phyloP scores from a whole-genome alignment of 1,140 invertebrate genomes.

The Drosophila subpulchrella region DNA sequence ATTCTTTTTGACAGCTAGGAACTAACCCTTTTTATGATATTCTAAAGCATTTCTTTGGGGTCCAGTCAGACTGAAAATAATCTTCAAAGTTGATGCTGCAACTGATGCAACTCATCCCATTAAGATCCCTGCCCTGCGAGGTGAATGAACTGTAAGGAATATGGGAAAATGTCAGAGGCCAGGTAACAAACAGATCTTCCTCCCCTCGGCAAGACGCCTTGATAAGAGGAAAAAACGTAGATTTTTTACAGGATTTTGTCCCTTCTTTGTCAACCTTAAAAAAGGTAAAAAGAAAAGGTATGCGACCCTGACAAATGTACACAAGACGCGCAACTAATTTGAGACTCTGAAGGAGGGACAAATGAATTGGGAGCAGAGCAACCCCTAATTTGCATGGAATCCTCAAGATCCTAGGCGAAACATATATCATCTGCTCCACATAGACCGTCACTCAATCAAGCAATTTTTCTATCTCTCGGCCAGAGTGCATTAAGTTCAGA shows the following conservation, averaged over 20 bases:
- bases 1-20: constrained; percentile 15
- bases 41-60: constrained; percentile 3
- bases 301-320: constrained; percentile 16
- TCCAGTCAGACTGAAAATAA: constrained; percentile 22
- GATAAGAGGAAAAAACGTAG: constrained; percentile 28
- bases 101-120: constrained; percentile 27
- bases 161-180: constrained; percentile 42
- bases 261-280: constrained; percentile 53
- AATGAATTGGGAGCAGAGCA: constrained; percentile 44
- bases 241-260: constrained; percentile 43
- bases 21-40: constrained; percentile 13
- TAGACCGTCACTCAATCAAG: constrained; percentile 48
- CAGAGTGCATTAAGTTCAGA: constrained; percentile 50
- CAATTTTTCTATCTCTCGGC: constrained; percentile 39
- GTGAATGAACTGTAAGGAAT: constrained; percentile 63
- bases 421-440: constrained; percentile 24
- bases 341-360: constrained; percentile 32
- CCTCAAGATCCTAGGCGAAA: constrained; percentile 5
- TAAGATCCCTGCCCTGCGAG: constrained; percentile 22
- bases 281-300: constrained; percentile 22
- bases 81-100: constrained; percentile 26
- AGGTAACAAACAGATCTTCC: constrained; percentile 55
- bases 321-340: constrained; percentile 59
- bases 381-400: constrained; percentile 38
- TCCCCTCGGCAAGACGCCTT: constrained; percentile 16